These are phyloP conservation scores for Ceyx erithaca DNA, from an alignment of 2,797 vertebrate genomes.

Conservation along the genomic window DNA sequence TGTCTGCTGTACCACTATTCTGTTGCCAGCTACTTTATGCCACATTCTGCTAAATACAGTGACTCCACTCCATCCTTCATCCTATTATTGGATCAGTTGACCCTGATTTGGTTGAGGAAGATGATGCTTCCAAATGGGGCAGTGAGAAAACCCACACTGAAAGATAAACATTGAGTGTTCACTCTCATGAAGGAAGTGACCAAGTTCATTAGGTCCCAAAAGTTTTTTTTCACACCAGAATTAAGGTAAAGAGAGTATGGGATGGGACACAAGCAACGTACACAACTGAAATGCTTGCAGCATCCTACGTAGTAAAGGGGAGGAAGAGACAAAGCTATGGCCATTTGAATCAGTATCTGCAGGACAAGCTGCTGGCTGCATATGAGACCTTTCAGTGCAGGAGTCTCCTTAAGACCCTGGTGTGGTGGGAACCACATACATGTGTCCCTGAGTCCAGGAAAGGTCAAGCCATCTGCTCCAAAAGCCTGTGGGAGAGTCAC, in stretches of 20 bases:
- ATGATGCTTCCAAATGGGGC: background rate
- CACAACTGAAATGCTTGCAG: background rate
- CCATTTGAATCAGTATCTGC: background rate
- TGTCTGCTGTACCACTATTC: background rate
- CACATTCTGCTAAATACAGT: fast-evolving
- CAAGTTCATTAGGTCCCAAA: background rate
- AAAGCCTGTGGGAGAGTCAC: background rate
- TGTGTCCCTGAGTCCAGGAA: background rate
- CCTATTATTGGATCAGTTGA: fast-evolving
- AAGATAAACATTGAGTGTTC: fast-evolving
- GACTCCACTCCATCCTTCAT: background rate
- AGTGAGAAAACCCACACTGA: background rate
- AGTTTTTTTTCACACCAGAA: background rate
- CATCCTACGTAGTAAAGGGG: background rate
- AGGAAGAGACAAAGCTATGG: background rate
- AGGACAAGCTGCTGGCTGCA: background rate
- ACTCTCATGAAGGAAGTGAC: background rate
- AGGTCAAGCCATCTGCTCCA: background rate
- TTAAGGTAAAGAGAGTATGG: background rate
- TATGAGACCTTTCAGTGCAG: background rate
- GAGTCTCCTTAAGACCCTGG: background rate
- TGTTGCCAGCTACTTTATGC: background rate
- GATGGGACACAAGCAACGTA: background rate
- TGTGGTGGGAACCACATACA: background rate
- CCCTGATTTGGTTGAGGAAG: background rate